Base-by-base conservation (phyloP, 2,888 invertebrate species). In the Alitta virens region DNA sequence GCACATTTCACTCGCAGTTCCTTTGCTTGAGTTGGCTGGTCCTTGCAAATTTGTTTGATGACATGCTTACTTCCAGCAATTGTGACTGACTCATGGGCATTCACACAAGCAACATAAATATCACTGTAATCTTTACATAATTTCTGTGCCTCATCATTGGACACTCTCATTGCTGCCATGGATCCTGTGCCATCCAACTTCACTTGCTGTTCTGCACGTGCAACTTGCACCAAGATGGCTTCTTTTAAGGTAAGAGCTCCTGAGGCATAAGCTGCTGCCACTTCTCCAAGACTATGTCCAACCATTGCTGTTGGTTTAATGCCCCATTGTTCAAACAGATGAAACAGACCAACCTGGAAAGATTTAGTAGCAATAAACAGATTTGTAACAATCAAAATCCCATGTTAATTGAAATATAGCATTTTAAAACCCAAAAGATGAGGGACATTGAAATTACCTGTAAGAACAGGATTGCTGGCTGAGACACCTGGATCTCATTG, bases 21-120 rank as follows among this genome's bases (percentile, higher is more conserved):
- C 51, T 63, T 66, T 42, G 66, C 50, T 16, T 49, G 33, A n/a
- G 12, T 50, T 1, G 67, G 67, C 21, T 60, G 18, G 2, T 52
- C 54, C 16, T 50, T 55, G 5, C 46, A 51, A 0, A 67, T 33
- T 18, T 25, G 26, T n/a, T 63, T 25, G 51, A 67, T 53, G 21
- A 55, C 40, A 23, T 33, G 61, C 27, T n/a, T 38, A 21, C 38
- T 24, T 21, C 68, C 68, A 23, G 68, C 60, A 5, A 68, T 27
- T 16, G 65, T 65, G 1, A 66, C 33, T 43, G 53, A 62, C 23
- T 49, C 56, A 25, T 51, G 56, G 33, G 63, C 54, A 49, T 68
- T 68, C 40, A 56, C 23, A 51, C 68, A 65, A 25, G 65, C 65
- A 7, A 68, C 53, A 46, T 62, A 58, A 16, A 68, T 38, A 52